These are phyloP conservation scores for Sturnira hondurensis DNA, from an alignment of 2,113 vertebrate genomes.

Conservation along the genomic window DNA sequence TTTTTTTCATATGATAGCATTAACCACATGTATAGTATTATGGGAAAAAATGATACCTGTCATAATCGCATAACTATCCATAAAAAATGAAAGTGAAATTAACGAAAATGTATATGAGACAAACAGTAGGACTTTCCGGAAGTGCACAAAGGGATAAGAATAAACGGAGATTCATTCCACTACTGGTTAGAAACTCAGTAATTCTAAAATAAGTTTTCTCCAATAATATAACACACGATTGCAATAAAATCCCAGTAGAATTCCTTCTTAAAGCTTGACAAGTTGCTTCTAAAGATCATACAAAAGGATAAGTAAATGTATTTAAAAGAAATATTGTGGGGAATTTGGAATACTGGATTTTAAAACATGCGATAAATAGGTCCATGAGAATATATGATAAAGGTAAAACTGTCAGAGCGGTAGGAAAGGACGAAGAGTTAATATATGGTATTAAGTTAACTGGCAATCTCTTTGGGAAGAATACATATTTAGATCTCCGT, in stretches of 20 bases:
- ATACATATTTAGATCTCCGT: background rate
- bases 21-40: background rate
- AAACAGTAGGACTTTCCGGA: background rate
- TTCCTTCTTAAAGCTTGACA: background rate
- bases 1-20: background rate
- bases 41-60: background rate
- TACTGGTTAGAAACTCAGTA: background rate
- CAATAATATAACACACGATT: background rate
- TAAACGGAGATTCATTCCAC: background rate
- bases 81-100: background rate
- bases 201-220: background rate
- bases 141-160: background rate
- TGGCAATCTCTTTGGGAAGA: conserved; percentile 22
- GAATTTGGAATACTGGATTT: background rate
- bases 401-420: background rate
- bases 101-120: background rate
- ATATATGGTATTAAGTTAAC: background rate
- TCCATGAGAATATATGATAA: background rate
- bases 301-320: background rate
- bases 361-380: background rate
- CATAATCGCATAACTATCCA: background rate
- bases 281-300: conserved; percentile 1
- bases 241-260: background rate
- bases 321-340: background rate
- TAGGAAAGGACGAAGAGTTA: background rate